Evolutionary conservation across 2,888 invertebrate species (phyloP).

Genomic region (Nymphalis c-album): DNA sequence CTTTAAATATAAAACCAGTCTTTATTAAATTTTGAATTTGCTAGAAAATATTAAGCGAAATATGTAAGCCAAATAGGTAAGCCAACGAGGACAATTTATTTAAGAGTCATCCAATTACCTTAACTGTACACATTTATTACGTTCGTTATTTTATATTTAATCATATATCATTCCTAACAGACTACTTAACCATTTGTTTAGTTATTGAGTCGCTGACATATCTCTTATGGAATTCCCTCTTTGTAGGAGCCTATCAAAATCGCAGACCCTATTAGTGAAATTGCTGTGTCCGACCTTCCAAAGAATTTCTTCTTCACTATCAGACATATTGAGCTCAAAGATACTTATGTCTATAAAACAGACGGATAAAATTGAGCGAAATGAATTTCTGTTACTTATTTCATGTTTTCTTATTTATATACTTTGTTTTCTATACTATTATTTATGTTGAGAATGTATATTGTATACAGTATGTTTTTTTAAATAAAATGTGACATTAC

Average conservation of each 20-base stretch:
- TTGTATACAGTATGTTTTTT: background rate
- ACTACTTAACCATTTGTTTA: slow-evolving; percentile 47
- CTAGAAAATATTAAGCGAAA: no score
- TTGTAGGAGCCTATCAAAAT: slow-evolving; percentile 37
- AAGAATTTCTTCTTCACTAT: slow-evolving; percentile 37
- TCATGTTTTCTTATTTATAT: slow-evolving; percentile 2
- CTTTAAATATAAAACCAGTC: no score
- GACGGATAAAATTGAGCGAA: slow-evolving; percentile 18
- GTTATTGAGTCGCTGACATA: slow-evolving; percentile 33
- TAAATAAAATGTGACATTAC: no score
- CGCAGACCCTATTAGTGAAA: slow-evolving; percentile 45
- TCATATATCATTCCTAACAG: slow-evolving; percentile 13
- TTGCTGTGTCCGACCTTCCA: slow-evolving; percentile 40
- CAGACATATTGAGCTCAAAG: slow-evolving; percentile 36
- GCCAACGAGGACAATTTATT: background rate
- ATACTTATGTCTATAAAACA: slow-evolving; percentile 28
- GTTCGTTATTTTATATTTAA: background rate
- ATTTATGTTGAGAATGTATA: background rate
- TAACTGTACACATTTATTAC: background rate
- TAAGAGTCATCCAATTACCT: background rate
- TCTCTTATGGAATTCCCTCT: slow-evolving; percentile 38
- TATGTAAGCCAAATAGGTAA: no score
- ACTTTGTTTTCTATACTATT: background rate
- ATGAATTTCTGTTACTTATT: slow-evolving; percentile 20
- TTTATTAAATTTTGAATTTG: no score